These are phyloP conservation scores for Channallabes apus DNA, from an alignment of 2,797 vertebrate genomes.

Conservation along the genomic window DNA sequence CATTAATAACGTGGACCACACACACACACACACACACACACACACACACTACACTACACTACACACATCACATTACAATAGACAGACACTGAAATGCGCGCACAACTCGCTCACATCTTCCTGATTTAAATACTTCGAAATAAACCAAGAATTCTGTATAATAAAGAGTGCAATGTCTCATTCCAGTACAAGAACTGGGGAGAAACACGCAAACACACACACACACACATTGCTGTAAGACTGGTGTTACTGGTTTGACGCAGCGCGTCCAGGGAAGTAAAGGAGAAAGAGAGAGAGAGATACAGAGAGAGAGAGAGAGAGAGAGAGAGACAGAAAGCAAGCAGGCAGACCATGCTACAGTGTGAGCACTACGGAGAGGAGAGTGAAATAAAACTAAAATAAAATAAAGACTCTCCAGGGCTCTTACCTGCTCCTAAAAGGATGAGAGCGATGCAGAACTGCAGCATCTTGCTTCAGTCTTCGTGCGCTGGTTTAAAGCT, in stretches of 20 bases:
- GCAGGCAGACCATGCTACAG: neutral
- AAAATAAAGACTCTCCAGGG: neutral
- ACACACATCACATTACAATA: neutral
- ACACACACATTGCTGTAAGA: neutral
- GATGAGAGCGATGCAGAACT: constrained; percentile 71
- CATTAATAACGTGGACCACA: neutral
- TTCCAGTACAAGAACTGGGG: neutral
- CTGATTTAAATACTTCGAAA: neutral
- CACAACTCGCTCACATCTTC: neutral
- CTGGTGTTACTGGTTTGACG: constrained; percentile 29
- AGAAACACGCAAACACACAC: neutral
- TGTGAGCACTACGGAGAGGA: neutral
- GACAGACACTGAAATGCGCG: neutral
- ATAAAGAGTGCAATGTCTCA: neutral
- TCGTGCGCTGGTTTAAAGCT: constrained; percentile 32
- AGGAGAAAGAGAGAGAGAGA: too few species aligned
- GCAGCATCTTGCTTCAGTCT: constrained; percentile 63
- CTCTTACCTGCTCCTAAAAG: constrained; percentile 76
- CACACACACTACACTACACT: neutral
- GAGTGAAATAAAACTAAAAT: too few species aligned
- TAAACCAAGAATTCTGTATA: neutral
- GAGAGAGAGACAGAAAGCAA: too few species aligned
- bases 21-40: too few species aligned
- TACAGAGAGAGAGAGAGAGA: too few species aligned
- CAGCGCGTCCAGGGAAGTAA: constrained; percentile 10